Conservation (phyloP, 2,113 vertebrate species). For the Electrona antarctica region DNA sequence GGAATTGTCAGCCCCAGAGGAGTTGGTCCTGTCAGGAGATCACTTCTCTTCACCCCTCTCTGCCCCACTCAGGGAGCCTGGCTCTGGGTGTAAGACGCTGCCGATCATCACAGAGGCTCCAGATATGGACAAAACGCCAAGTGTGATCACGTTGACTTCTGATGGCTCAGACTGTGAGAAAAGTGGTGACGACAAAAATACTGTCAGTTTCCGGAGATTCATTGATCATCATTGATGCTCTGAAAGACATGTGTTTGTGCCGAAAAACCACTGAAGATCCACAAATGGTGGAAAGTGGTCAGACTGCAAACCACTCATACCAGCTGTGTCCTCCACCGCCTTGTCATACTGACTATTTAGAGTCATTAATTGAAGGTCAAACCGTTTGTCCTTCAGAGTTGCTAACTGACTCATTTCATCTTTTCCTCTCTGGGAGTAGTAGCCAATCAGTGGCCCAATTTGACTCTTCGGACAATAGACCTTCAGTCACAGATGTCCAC, state of each 20-base stretch:
- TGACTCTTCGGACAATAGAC: background rate
- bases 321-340: background rate
- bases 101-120: background rate
- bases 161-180: slow-evolving; percentile 24
- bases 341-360: no score
- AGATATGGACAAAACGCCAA: background rate
- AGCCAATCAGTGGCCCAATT: background rate
- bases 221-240: slow-evolving; percentile 47
- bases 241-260: slow-evolving; percentile 63
- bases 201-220: slow-evolving; percentile 34
- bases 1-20: slow-evolving; percentile 29
- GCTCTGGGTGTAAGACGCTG: slow-evolving; percentile 18
- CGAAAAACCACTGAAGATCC: background rate
- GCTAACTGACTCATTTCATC: no score
- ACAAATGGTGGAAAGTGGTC: background rate
- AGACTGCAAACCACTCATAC: background rate
- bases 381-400: background rate
- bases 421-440: no score
- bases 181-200: no score
- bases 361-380: no score
- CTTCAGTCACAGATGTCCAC: background rate
- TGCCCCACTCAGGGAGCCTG: background rate
- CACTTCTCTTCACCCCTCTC: background rate
- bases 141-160: background rate
- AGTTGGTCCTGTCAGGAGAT: background rate